These are phyloP conservation scores for Montifringilla adamsi DNA, from an alignment of 2,113 vertebrate species.

Conservation along the genomic window DNA sequence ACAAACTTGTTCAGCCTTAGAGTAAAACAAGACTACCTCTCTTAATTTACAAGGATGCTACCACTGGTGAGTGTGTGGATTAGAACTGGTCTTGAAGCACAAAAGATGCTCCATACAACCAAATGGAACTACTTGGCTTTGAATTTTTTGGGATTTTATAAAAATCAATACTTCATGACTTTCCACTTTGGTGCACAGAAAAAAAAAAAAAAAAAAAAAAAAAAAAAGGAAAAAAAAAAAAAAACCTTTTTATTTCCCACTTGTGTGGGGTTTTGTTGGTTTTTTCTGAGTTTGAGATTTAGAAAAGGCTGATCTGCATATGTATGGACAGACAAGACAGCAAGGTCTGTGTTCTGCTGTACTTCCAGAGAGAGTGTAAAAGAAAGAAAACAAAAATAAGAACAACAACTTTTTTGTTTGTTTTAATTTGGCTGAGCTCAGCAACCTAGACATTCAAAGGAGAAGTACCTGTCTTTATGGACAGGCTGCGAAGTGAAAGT, in stretches of 20 bases:
- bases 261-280: neutral
- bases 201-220: neutral
- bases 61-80: conserved; percentile 19
- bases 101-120: neutral
- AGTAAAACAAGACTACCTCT: conserved; percentile 67
- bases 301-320: neutral
- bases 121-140: neutral
- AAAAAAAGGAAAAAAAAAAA: neutral
- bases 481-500: neutral
- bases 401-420: neutral
- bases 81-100: conserved; percentile 31
- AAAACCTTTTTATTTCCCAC: neutral
- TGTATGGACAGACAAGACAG: neutral
- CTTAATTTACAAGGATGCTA: conserved; percentile 35
- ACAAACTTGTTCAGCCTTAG: conserved; percentile 59
- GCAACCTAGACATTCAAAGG: neutral
- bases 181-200: neutral
- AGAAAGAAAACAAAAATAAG: neutral
- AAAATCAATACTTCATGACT: neutral
- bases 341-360: neutral
- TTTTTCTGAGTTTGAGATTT: neutral
- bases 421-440: neutral
- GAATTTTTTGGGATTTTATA: conserved; percentile 6
- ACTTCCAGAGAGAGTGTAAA: neutral
- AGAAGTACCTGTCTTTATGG: neutral